Evolutionary conservation across 2,113 vertebrate genomes (phyloP).

Genomic region (Nesoenas mayeri): DNA sequence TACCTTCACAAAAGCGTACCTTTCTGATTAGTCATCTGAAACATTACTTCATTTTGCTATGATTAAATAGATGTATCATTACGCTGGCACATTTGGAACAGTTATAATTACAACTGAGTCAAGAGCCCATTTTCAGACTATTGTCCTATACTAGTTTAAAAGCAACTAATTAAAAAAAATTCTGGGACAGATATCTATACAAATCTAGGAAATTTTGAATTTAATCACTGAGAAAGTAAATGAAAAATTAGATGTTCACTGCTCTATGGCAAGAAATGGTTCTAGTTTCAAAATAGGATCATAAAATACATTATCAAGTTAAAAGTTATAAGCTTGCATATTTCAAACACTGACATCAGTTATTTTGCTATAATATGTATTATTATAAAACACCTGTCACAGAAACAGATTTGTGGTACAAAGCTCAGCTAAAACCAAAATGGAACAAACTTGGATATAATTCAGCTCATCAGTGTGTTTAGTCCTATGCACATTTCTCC

Average conservation of each 20-base stretch:
- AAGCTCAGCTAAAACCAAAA: background rate
- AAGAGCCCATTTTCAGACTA: background rate
- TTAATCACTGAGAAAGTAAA: background rate
- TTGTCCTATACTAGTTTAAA: background rate
- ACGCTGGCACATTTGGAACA: background rate
- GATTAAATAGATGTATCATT: background rate
- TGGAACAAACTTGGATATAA: background rate
- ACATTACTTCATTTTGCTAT: constrained; percentile 21
- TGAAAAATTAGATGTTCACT: background rate
- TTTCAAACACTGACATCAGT: background rate
- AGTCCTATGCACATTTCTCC: background rate
- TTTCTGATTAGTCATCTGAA: constrained; percentile 20
- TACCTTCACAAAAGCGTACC: background rate
- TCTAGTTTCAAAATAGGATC: background rate
- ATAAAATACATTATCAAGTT: background rate
- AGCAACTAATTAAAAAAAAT: background rate
- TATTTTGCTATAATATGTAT: background rate
- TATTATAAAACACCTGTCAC: background rate
- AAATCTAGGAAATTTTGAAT: background rate
- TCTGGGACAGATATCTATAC: background rate
- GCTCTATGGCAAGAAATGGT: background rate
- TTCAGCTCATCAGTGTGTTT: background rate
- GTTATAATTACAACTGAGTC: constrained; percentile 11
- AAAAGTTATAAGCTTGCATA: background rate
- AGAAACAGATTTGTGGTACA: background rate